Percentiles rank a stretch among this genome's conserved stretches.
phyloP scores from a whole-genome alignment of 1,140 invertebrate genomes.

The Nasonia giraulti region DNA sequence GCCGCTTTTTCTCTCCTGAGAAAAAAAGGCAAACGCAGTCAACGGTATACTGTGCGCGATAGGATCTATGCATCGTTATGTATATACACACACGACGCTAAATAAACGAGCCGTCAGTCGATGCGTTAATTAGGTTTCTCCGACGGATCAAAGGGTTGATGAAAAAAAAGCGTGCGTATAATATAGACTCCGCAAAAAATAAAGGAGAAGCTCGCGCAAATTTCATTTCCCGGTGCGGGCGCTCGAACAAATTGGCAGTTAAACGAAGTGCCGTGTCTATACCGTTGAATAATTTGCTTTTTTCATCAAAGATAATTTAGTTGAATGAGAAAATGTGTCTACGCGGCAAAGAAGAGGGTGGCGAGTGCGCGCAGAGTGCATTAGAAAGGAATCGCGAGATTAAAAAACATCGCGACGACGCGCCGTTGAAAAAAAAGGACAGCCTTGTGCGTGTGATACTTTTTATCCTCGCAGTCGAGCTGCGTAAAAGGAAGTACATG shows the following conservation, averaged over 20 bases:
- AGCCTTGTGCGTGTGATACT: background rate
- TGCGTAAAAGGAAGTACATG: background rate
- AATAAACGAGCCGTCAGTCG: background rate
- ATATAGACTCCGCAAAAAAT: no score
- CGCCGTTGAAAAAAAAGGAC: background rate
- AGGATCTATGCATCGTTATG: background rate
- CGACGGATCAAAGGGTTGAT: background rate
- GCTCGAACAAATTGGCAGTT: background rate
- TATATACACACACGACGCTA: background rate
- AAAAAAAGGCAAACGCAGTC: background rate
- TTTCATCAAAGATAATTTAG: background rate
- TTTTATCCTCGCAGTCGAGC: background rate
- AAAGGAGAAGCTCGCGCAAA: no score
- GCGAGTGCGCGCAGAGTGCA: background rate
- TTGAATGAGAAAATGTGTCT: no score
- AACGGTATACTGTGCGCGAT: background rate
- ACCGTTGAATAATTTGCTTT: background rate
- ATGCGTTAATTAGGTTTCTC: background rate
- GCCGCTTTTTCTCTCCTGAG: background rate
- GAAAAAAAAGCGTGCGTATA: background rate
- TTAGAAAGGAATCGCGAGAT: background rate
- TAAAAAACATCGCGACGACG: background rate
- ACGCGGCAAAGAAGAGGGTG: no score
- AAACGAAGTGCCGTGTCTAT: background rate
- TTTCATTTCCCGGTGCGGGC: no score